Base-by-base conservation (phyloP, 2,797 vertebrate genomes). In the Erethizon dorsatum region DNA sequence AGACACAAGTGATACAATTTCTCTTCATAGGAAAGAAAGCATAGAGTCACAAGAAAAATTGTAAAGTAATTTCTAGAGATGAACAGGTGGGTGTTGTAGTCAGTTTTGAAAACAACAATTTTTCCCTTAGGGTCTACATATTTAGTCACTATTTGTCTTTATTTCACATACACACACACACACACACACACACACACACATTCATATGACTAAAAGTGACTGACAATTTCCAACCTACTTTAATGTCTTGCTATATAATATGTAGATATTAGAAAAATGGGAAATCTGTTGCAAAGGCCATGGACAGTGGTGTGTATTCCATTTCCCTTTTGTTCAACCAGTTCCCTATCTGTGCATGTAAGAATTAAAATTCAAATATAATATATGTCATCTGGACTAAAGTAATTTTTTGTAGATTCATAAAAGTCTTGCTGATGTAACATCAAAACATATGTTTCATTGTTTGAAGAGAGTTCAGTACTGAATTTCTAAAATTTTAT, bases 351-450 rank as follows among this genome's bases (percentile, higher is more conserved):
- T 33, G 7, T 11, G 2, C 47, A 20, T 5, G 1, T n/a, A 54
- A 80, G 41, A 31, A 65, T 77, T 79, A 87, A 91, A 83, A 89
- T 90, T 33, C 12, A 54, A 67, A 69, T 18, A n/a, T 80, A 69
- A 50, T 28, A 69, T 52, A 9, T 71, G 37, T 71, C 73, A 37
- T 80, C 54, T 15, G 11, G 33, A 33, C 79, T 37, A 93, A 97
- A 65, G n/a, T 7, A 75, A 50, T 15, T 85, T 75, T 96, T 77
- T 80, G 73, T 52, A 13, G 24, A 85, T 85, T 95, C 85, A 57
- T 95, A 59, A 56, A 96, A 78, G 17, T 65, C 14, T 69, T 91
- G 82, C 18, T 33, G 93, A 80, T 61, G 85, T 92, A 87, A 83
- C 31, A 88, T 94, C 71, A 96, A 90, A 93, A 84, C 45, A 14